Base-by-base conservation (phyloP, 2,888 invertebrate species). In the Folsomia candida region DNA sequence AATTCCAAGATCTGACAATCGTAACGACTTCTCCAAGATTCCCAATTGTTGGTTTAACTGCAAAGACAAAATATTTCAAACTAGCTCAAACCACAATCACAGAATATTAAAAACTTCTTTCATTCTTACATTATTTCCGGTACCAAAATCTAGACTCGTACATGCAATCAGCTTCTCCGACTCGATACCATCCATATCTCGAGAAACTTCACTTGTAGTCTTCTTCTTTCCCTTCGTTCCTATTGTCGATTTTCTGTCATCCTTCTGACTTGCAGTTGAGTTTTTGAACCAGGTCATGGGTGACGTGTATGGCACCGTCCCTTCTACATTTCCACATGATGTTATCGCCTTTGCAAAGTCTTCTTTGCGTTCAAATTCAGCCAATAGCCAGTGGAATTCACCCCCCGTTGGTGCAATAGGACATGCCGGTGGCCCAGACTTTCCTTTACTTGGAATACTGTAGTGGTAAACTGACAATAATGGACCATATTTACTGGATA, bases 381-480 rank as follows among this genome's bases (percentile, higher is more conserved):
- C 78, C 18, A 79, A 47, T 0, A 79, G 47, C 79, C 79, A 79
- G 60, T 79, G 79, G 66, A 67, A 47, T 20, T 74, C 71, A 11
- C 62, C 67, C 0, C 20, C 28, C n/a, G 37, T 18, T 18, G 74
- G 60, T 14, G 70, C 28, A 18, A 61, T 37, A 20, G 54, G n/a
- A 1, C 25, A 20, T 11, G 60, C 22, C n/a, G 61, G 24, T 28
- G 63, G 2, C 1, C 25, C 65, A 1, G 65, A 54, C 57, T 76
- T 78, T 0, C 62, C 69, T 67, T 74, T 75, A 18, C 65, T 68
- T 0, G 77, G 72, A 27, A 77, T 22, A 4, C 76, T 61, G 47
- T 79, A 79, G 29, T 78, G 77, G 51, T 72, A 74, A 11, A 79
- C 20, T 2, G 67, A 54, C 25, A 72, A 57, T 3, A 79, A 24